Percentiles rank a stretch among this genome's conserved stretches.
Evolutionary conservation across 2,113 vertebrate species (phyloP).

Genomic region (Calidris pugnax): DNA sequence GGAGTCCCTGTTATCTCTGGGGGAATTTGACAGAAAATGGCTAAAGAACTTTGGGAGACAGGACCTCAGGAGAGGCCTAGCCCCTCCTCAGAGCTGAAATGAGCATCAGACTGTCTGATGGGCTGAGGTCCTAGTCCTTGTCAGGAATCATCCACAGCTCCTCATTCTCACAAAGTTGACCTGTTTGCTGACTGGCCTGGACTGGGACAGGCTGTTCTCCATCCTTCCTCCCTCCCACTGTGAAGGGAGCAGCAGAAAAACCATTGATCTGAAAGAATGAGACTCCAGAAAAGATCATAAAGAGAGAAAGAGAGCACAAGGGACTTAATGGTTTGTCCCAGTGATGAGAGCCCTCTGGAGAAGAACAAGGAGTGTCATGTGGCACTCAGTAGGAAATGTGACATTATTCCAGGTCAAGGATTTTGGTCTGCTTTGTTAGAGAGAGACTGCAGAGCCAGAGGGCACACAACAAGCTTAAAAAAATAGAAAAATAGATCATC

Average conservation of each 20-base stretch:
- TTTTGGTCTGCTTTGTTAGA: background rate
- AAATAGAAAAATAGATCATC: too few relatives aligned
- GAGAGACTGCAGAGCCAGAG: background rate
- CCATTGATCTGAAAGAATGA: background rate
- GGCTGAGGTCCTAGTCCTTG: background rate
- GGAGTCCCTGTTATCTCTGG: background rate
- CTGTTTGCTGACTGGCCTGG: background rate
- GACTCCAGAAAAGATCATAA: background rate
- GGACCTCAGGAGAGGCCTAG: background rate
- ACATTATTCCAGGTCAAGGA: background rate
- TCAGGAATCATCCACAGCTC: background rate
- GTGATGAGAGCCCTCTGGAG: background rate
- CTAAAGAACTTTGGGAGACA: background rate
- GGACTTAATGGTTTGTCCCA: background rate
- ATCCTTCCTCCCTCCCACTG: background rate
- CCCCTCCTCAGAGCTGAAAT: background rate
- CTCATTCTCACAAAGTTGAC: background rate
- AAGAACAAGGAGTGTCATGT: background rate
- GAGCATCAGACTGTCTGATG: rapidly evolving
- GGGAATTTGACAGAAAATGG: background rate
- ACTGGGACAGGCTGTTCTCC: background rate
- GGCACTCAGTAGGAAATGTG: background rate
- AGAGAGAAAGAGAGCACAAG: background rate
- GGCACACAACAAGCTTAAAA: background rate
- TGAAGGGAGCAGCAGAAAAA: background rate